Base-by-base conservation (phyloP, 2,888 invertebrate genomes). In the Megastigmus dorsalis region DNA sequence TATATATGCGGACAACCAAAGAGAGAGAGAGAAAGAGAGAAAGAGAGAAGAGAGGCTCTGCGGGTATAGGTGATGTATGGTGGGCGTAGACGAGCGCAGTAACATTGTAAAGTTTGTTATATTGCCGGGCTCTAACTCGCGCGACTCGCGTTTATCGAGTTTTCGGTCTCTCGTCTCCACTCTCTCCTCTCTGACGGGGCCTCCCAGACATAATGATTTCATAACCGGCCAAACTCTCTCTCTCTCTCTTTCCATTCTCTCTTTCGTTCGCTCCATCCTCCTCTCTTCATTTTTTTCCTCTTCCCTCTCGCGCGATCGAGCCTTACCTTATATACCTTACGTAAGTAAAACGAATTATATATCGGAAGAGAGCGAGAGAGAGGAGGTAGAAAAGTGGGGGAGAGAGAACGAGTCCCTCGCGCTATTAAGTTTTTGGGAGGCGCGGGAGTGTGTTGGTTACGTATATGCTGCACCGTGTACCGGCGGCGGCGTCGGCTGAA, bases 81-180 rank as follows among this genome's bases (percentile, higher is more conserved):
- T 80, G 84, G 84, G 86, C 84, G 85, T 84, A 80, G 82, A 82
- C 84, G 79, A 78, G 45, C 81, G 81, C 82, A 80, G 82, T 82
- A 83, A 84, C 84, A 83, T 83, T 83, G 85, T 83, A 84, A 83
- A 82, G 80, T 86, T 84, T 83, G 83, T 85, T 85, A 83, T 83
- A 82, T 83, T 82, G 80, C 80, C 79, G 73, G 80, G 77, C 73
- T n/a, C n/a, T 75, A 72, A 74, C 79, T 77, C 78, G 78, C 75
- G 79, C 77, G 79, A 67, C 75, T 70, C 60, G 70, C 59, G 54
- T 66, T 74, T 78, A 74, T 77, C 66, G 76, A 74, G 66, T 38
- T 62, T 74, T 52, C 76, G 71, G 63, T 68, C 54, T 41, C 38
- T 23, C 41, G 28, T n/a, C n/a, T n/a, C n/a, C n/a, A n/a, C n/a